phyloP scores from a whole-genome alignment of 1,140 invertebrate species.

The Colletes gigas region DNA sequence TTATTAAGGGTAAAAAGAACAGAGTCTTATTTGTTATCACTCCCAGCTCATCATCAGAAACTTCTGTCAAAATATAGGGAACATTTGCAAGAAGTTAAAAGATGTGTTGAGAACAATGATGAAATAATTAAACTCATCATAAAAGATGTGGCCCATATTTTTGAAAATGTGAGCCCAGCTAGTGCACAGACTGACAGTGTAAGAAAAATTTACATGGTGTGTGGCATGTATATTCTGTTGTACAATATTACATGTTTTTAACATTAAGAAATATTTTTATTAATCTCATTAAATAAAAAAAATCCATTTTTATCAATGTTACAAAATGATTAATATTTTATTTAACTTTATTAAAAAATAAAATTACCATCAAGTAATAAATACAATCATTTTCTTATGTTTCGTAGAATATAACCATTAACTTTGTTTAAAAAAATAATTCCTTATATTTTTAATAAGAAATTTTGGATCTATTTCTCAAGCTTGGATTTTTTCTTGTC shows the following conservation, averaged over 20 bases:
- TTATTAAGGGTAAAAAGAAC: constrained; percentile 86
- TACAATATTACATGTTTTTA: constrained; percentile 18
- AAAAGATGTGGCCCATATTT: constrained; percentile 90
- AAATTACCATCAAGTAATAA: neutral
- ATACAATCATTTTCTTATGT: neutral
- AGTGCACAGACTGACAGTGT: constrained; percentile 77
- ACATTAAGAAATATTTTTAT: neutral
- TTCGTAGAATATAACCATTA: neutral
- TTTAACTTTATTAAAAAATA: neutral
- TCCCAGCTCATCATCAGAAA: constrained; percentile 89
- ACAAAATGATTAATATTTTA: neutral
- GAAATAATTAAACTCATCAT: constrained; percentile 92
- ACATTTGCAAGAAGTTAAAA: constrained; percentile 88
- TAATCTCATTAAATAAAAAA: constrained; percentile 1
- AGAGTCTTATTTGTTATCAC: constrained; percentile 87
- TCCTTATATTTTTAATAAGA: neutral
- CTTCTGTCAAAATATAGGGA: constrained; percentile 88
- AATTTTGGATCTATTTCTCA: constrained; percentile 25
- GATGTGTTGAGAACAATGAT: constrained; percentile 92
- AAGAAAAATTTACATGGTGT: constrained; percentile 74
- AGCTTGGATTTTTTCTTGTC: constrained; percentile 28
- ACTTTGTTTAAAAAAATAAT: neutral
- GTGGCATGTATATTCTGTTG: constrained; percentile 47
- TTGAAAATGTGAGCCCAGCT: constrained; percentile 87
- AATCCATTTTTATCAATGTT: neutral